Base-by-base conservation (phyloP, 2,888 invertebrate genomes). In the Tuberolachnus salignus region DNA sequence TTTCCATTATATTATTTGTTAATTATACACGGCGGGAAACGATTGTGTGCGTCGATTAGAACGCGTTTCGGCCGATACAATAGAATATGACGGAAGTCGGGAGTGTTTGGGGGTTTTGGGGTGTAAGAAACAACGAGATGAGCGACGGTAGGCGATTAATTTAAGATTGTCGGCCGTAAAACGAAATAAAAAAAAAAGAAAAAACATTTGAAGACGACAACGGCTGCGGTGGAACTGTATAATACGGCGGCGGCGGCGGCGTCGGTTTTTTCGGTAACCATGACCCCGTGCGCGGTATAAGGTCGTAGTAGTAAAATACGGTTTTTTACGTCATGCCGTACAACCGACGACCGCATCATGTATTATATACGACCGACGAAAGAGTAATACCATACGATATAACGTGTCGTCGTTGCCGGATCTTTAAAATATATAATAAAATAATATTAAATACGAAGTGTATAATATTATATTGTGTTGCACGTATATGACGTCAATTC, bases 401-500 rank as follows among this genome's bases (percentile, higher is more conserved):
- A 46, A 59, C 49, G 46, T n/a, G 23, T 49, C 14, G 16, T 19
- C 42, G 34, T 49, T 49, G 13, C 46, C 55, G 70, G 70, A 70
- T 53, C 44, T 55, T n/a, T n/a, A 55, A 42, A 42, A 53, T 8
- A 14, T 21, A 57, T 13, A 23, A 67, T 16, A 51, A 26, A 44
- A n/a, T 13, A 46, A 46, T 23, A 57, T 46, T 23, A 57, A 42
- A 57, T 46, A 46, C 21, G 26, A 55, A n/a, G n/a, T n/a, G n/a
- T 44, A 71, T n/a, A 53, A 16, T 55, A 49, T 3, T 16, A 8
- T 42, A 44, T 55, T 44, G 8, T 19, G 42, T 6, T 26, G 16
- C 2, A 26, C 16, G 42, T 63, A 34, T 34, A 53, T 73, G 73
- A 73, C 73, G 73, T 73, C 73, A 73, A 73, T 63, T 21, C 23